Evolutionary conservation across 2,888 invertebrate species (phyloP), one percentile per base, ranked within the genome.

Genomic region (Leptopilina syphax): DNA sequence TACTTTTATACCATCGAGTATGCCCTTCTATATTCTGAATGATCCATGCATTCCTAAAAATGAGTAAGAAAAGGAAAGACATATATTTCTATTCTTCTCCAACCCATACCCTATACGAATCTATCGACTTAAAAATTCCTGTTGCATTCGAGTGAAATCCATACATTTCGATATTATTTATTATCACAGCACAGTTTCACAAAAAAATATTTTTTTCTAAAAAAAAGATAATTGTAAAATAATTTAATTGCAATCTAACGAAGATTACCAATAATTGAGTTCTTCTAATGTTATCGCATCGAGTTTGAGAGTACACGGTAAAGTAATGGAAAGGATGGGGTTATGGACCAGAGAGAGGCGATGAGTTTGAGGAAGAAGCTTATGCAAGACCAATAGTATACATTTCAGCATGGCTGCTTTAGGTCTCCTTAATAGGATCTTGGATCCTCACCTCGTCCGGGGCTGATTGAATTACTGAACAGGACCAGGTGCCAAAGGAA

Each of bases 401-500:
- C n/a, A 54, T 73, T 73, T 73, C 73, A 73, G 34, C 13, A 73
- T 73, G 73, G 73, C 73, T 73, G 73, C 73, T 54, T 73, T 34
- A 34, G 73, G 54, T 73, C 57, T 73, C 57, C 50, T 70, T 73
- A 73, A 73, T 73, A 57, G 54, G 73, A 73, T 73, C 73, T 54
- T 57, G 54, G 24, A 34, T 57, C 73, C 73, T 73, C 73, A 73
- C 73, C 73, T 73, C 73, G 57, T 73, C 50, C 60, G 68, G 70
- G 12, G 70, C 41, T 82, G 68, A 78, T 77, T 77, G 81, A 84
- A 78, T 83, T 81, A 81, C 77, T 54, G 24, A 67, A 76, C 78
- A 68, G 77, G 79, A 77, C 73, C 76, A 79, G 67, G 79, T 79
- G 79, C 79, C 80, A 80, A 81, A 81, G 81, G 80, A 81, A 79